phyloP scores from a whole-genome alignment of 2,888 invertebrate genomes.

The Amiota mariae region DNA sequence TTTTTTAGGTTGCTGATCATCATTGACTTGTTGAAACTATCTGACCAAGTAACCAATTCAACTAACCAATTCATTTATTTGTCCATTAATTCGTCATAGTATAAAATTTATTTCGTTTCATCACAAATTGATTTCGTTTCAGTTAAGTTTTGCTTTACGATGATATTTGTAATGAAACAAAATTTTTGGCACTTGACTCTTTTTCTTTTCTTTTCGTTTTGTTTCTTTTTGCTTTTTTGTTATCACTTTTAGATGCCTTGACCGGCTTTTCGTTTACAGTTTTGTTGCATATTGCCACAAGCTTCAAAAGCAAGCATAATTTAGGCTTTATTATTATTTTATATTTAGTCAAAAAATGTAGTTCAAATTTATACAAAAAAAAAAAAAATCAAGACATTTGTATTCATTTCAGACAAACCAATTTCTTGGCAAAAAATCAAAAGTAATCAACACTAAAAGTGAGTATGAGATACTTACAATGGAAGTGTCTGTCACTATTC shows the following conservation, averaged over 20 bases:
- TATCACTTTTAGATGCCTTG: slow-evolving; percentile 53
- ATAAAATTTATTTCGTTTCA: not conserved
- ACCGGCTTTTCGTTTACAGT: slow-evolving; percentile 49
- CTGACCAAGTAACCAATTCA: not conserved
- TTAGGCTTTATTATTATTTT: slow-evolving; percentile 50
- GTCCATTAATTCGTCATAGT: not conserved
- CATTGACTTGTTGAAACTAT: too few species aligned
- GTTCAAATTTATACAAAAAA: not conserved
- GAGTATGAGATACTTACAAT: not conserved
- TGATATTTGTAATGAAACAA: too few species aligned
- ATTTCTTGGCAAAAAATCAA: not conserved
- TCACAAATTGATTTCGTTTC: slow-evolving; percentile 22
- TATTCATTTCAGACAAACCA: not conserved
- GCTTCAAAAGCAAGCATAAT: slow-evolving; percentile 33
- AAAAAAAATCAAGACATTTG: not conserved
- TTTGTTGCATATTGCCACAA: not conserved
- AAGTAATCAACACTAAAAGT: not conserved
- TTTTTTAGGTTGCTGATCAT: too few species aligned
- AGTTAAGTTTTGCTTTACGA: too few species aligned
- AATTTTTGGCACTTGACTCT: too few species aligned
- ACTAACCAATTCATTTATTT: not conserved
- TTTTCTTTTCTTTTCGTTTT: not conserved
- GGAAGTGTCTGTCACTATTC: too few species aligned
- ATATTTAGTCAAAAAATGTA: slow-evolving; percentile 6
- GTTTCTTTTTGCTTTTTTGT: slow-evolving; percentile 5